Percentiles rank a stretch among this genome's conserved stretches.
These are phyloP conservation scores for Borostomias antarcticus DNA, from an alignment of 2,797 vertebrate genomes.

Conservation along the genomic window DNA sequence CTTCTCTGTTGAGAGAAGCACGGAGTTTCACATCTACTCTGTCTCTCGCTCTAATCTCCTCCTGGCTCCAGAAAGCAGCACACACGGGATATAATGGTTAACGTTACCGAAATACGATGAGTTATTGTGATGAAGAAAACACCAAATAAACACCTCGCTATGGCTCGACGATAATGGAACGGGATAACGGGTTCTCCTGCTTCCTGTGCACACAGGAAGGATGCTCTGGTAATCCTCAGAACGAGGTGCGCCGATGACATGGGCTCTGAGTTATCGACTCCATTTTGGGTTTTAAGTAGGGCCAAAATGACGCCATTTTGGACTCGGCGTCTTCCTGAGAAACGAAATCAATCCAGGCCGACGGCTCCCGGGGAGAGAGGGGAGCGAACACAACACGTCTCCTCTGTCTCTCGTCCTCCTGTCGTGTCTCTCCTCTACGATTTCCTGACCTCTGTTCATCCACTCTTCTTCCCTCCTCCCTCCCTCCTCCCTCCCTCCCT, in stretches of 20 bases:
- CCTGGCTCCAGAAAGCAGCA: not conserved
- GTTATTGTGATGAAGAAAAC: too few relatives aligned
- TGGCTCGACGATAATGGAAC: not conserved
- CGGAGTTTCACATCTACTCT: not conserved
- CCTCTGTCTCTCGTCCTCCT: not conserved
- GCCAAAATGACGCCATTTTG: not conserved
- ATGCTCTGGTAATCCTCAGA: constrained; percentile 41
- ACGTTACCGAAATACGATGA: too few relatives aligned
- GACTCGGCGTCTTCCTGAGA: constrained; percentile 6
- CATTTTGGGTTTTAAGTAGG: constrained; percentile 15
- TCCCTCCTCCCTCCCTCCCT: constrained; percentile 31
- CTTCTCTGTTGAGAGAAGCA: not conserved
- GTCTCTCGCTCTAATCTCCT: not conserved
- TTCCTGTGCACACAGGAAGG: constrained; percentile 14
- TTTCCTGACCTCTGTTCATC: not conserved
- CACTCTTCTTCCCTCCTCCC: not conserved
- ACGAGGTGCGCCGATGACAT: constrained; percentile 8
- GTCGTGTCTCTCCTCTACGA: constrained; percentile 6
- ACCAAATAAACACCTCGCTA: not conserved
- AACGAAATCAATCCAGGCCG: constrained; percentile 16
- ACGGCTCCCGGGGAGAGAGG: not conserved
- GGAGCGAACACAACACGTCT: not conserved
- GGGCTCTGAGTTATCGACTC: constrained; percentile 28
- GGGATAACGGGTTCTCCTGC: not conserved
- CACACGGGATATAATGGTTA: not conserved